Evolutionary conservation across 1,140 invertebrate species (phyloP).

Genomic region (Cyclargus thomasi): DNA sequence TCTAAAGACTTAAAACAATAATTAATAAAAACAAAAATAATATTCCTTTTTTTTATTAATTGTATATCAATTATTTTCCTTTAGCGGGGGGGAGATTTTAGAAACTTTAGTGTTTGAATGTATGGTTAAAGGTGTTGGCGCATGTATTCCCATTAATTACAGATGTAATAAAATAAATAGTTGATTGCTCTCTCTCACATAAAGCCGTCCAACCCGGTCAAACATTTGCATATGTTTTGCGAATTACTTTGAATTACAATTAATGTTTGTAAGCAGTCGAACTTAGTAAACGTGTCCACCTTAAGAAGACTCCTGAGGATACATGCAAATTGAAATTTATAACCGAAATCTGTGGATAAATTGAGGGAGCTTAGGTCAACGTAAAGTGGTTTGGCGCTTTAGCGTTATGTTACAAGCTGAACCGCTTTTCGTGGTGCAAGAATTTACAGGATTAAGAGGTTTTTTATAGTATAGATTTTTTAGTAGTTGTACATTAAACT

Average conservation of each 20-base stretch:
- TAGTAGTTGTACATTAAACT: background rate
- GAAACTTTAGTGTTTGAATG: no score
- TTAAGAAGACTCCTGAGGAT: slow-evolving; percentile 27
- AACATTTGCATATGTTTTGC: slow-evolving; percentile 49
- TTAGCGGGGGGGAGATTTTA: no score
- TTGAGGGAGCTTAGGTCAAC: slow-evolving; percentile 27
- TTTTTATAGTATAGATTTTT: no score
- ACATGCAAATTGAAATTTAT: background rate
- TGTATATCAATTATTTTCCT: no score
- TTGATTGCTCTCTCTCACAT: background rate
- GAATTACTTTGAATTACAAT: slow-evolving; percentile 60
- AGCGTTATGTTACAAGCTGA: slow-evolving; percentile 53
- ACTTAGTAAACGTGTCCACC: slow-evolving; percentile 38
- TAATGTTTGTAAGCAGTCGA: slow-evolving; percentile 45
- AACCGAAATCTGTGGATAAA: background rate
- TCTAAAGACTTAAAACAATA: no score
- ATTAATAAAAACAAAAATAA: no score
- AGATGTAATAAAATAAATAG: background rate
- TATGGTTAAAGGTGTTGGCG: no score
- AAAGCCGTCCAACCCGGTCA: slow-evolving; percentile 4
- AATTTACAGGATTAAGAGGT: slow-evolving; percentile 9
- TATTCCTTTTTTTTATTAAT: no score
- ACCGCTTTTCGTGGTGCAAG: slow-evolving; percentile 37
- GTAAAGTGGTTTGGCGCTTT: slow-evolving; percentile 45
- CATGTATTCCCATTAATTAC: no score